These are phyloP conservation scores for Noctuana brunneofusca DNA, from an alignment of 2,888 invertebrate genomes.

Conservation along the genomic window DNA sequence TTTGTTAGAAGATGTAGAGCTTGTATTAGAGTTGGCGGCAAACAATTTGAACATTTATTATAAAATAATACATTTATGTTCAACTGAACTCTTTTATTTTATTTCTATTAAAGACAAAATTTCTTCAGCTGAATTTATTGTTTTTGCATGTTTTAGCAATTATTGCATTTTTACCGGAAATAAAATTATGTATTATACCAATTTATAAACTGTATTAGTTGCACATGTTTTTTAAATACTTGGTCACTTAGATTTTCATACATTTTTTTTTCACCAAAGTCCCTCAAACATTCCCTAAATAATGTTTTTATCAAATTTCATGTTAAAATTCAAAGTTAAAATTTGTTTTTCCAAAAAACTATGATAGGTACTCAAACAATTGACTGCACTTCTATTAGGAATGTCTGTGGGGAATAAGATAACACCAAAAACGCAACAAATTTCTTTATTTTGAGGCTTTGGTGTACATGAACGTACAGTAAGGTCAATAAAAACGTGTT, in stretches of 20 bases:
- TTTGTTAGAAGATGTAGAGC: constrained; percentile 33
- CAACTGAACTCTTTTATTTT: too few species aligned
- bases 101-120: too few species aligned
- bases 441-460: not conserved
- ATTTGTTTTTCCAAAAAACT: not conserved
- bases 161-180: not conserved
- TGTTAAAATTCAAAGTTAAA: not conserved
- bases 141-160: constrained; percentile 6
- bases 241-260: constrained; percentile 19
- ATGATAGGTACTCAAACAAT: not conserved
- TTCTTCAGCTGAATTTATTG: not conserved
- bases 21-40: constrained; percentile 26
- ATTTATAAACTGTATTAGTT: constrained; percentile 8
- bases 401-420: not conserved
- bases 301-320: constrained; percentile 2
- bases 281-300: constrained; percentile 10
- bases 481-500: constrained; percentile 3
- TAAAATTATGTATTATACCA: constrained; percentile 15
- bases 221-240: constrained; percentile 12
- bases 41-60: constrained; percentile 28
- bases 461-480: constrained; percentile 1
- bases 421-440: not conserved
- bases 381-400: not conserved
- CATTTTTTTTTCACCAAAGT: constrained; percentile 13
- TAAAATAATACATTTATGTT: too few species aligned